Conservation (phyloP, 2,113 vertebrate species). For the Dicaeum eximium region DNA sequence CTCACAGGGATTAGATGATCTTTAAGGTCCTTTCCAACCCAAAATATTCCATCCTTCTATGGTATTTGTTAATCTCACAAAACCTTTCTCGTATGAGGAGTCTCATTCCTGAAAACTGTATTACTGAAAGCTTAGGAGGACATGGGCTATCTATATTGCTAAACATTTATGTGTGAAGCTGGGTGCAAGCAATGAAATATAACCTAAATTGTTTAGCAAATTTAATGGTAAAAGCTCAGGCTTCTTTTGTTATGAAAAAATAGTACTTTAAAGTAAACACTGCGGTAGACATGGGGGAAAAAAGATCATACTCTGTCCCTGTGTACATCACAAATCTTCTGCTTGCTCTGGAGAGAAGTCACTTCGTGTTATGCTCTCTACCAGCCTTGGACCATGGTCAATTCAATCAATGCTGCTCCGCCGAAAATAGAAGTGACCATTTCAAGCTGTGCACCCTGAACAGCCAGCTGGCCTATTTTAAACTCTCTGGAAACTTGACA, state of each 20-base stretch:
- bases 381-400: conserved; percentile 21
- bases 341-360: not conserved
- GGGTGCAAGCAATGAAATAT: not conserved
- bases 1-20: not conserved
- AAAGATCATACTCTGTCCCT: not conserved
- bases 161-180: not conserved
- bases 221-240: not conserved
- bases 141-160: not conserved
- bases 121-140: not conserved
- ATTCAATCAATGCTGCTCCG: conserved; percentile 19
- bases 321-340: not conserved
- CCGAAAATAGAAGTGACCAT: conserved; percentile 27
- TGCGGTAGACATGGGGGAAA: not conserved
- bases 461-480: conserved; percentile 44
- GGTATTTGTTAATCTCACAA: not conserved
- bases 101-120: not conserved
- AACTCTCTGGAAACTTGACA: conserved; percentile 42
- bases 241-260: not conserved
- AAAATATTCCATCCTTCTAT: not conserved
- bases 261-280: not conserved
- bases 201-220: not conserved
- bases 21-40: not conserved
- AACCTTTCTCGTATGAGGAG: not conserved
- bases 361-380: not conserved
- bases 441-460: conserved; percentile 32